Base-by-base conservation (phyloP, 2,113 vertebrate species). In the Climacteris rufus region DNA sequence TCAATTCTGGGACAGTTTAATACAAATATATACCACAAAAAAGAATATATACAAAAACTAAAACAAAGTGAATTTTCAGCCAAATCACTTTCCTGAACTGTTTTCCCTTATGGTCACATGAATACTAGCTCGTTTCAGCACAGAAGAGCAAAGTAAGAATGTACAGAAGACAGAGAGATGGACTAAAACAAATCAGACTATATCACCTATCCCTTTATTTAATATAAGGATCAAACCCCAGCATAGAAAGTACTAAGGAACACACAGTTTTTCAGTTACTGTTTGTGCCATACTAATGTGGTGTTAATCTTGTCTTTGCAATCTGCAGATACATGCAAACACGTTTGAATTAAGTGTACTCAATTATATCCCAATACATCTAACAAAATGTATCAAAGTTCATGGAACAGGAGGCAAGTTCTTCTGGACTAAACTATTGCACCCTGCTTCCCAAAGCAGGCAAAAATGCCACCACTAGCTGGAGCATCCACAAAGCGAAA, bases 211-310 rank as follows among this genome's bases (percentile, higher is more conserved):
- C 11, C 4, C 16, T 56, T 37, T 37, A 83, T 39, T 54, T 90
- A 82, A 31, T 9, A 15, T 5, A 56, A 39, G 13, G 8, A 79
- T 59, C 39, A 88, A 90, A 83, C 27, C 9, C 19, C 49, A 85
- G 18, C 37, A 80, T 0, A 40, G 20, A 30, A 11, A 59, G 3
- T 9, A 9, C 33, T 68, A 53, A 64, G 53, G 6, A 90, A 47
- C 17, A 40, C 2, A 31, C 3, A 30, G 8, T 13, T 49, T 56
- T 44, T 75, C n/a, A 61, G 24, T 17, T 63, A 63, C 7, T 37
- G 9, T 21, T 40, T 40, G 21, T 68, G 18, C 22, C 25, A 20
- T 8, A 64, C 2, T 13, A 57, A 1, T 0, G 3, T 7, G 37
- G 25, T 2, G 2, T 20, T 49, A 30, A 42, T 44, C 37, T 31